Base-by-base conservation (phyloP, 1,140 invertebrate species). In the Drosophila lowei region DNA sequence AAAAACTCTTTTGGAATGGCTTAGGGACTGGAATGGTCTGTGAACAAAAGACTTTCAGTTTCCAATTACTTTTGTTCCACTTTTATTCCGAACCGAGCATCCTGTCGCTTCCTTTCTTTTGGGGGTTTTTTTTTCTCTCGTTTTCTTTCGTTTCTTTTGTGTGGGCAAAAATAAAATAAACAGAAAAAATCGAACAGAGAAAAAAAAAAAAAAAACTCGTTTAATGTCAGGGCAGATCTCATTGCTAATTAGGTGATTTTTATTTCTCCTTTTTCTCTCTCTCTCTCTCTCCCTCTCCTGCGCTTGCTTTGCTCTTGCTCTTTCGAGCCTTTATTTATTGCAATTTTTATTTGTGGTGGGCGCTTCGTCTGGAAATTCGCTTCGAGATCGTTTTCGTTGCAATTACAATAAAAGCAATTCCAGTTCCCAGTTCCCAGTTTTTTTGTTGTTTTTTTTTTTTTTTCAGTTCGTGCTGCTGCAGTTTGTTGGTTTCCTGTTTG, bases 21-120 rank as follows among this genome's bases (percentile, higher is more conserved):
- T 4, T 13, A 13, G 34, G 34, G 15, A 56, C 16, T 15, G 41
- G 41, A 58, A 58, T 46, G 9, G 46, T 44, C 23, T 46, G 43
- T 53, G 44, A 74, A 77, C 65, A 75, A 77, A 71, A 77, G 72
- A 77, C 75, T 77, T 77, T 77, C 65, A 70, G 56, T 77, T 77
- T 75, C 41, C 75, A 65, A 71, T 71, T 59, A 62, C 72, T 64
- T 76, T 77, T 77, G 64, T 68, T 62, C 50, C 46, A 67, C 49
- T 58, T 49, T 41, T 48, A 41, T 70, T 60, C 46, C 42, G 42
- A 7, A 59, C 46, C 42, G 34, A 7, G 64, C 72, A 74, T 74
- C 72, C 71, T 74, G 71, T 70, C 64, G 60, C 47, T 60, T 77
- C 72, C 60, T 75, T 74, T 71, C 60, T 49, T 70, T 60, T 57